Evolutionary conservation across 2,888 invertebrate genomes (phyloP).

Genomic region (Holacanthella duospinosa): DNA sequence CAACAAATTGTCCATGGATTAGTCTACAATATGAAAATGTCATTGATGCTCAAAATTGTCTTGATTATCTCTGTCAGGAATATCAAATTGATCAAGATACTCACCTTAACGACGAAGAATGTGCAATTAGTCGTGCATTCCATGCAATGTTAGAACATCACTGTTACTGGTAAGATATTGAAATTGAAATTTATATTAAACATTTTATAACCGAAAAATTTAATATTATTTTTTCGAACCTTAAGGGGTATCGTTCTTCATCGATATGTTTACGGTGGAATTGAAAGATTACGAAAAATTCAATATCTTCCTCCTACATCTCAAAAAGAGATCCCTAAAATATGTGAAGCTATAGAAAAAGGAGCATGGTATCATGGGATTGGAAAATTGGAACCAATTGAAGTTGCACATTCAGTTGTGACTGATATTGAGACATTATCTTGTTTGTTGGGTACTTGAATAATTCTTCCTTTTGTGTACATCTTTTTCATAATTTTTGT

Average conservation of each 20-base stretch:
- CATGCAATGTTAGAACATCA: constrained; percentile 31
- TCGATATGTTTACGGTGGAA: constrained; percentile 33
- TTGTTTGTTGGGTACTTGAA: constrained; percentile 25
- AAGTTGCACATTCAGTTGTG: constrained; percentile 21
- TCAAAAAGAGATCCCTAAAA: constrained; percentile 22
- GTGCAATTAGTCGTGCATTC: constrained; percentile 20
- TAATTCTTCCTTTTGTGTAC: background rate
- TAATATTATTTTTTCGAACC: background rate
- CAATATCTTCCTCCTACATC: constrained; percentile 26
- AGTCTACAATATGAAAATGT: constrained; percentile 26
- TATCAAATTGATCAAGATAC: constrained; percentile 17
- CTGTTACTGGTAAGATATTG: constrained; percentile 34
- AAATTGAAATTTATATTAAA: too few relatives aligned
- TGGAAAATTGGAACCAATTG: constrained; percentile 26
- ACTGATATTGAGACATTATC: constrained; percentile 25
- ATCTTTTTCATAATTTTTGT: background rate
- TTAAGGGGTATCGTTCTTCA: constrained; percentile 31
- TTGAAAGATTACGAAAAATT: constrained; percentile 21
- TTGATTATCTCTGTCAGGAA: constrained; percentile 17
- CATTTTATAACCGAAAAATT: background rate
- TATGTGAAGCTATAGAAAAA: constrained; percentile 20
- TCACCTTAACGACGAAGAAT: constrained; percentile 12
- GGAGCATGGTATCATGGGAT: constrained; percentile 34
- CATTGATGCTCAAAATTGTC: constrained; percentile 26
- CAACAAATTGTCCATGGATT: constrained; percentile 27